Evolutionary conservation across 2,888 invertebrate species (phyloP), one percentile per base, ranked within the genome.

Genomic region (Drosophila setosimentum): DNA sequence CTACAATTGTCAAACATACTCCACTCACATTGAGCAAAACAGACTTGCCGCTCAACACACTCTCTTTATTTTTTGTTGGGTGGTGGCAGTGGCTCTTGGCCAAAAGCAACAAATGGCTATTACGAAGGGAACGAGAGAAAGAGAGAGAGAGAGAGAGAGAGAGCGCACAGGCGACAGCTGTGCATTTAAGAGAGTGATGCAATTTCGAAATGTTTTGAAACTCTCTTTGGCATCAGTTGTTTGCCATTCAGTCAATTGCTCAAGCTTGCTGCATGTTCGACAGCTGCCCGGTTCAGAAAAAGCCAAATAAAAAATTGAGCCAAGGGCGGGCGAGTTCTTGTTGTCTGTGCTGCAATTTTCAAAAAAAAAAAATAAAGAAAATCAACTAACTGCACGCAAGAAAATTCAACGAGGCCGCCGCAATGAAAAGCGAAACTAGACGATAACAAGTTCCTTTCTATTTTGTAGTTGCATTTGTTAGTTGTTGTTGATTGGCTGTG

Each of bases 261-360:
- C 59, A 85, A 85, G 83, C 78, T 75, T 71, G 82, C 73, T 78
- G 83, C 59, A 60, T 74, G 78, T 83, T 73, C 67, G 75, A 78
- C 73, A 70, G 71, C 66, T 72, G 72, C 64, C 60, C 57, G 69
- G 70, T 76, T 76, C 67, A 30, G 24, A 37, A 49, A 27, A 40
- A 29, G 35, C 50, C 27, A 50, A 57, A 81, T 62, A 62, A 62
- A 70, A 76, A 76, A 78, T 85, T 74, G 78, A 87, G 83, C 86
- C 87, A 87, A 87, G 88, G 87, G 87, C 87, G 87, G 87, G 80
- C 87, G 76, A 66, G 87, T 87, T 87, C 71, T 76, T 57, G 57
- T 6, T 30, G 57, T 65, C 68, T 63, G 51, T 65, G 80, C 73
- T 72, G 81, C 73, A 78, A 82, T 82, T 74, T 71, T 72, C 69